Percentiles rank a stretch among this genome's conserved stretches.
phyloP scores from a whole-genome alignment of 2,888 invertebrate genomes.

The Cataglyphis livida region DNA sequence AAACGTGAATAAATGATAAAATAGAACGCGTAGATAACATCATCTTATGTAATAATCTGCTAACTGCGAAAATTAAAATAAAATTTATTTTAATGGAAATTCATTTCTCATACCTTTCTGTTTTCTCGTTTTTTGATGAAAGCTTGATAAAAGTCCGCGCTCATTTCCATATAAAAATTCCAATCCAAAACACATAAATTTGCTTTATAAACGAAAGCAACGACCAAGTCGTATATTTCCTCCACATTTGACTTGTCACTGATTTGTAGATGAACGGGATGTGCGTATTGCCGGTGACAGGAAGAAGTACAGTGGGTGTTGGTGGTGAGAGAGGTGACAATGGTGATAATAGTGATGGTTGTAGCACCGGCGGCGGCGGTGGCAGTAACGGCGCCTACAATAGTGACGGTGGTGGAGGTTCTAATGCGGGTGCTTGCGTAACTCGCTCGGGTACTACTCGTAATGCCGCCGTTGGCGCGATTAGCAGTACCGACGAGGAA shows the following conservation, averaged over 20 bases:
- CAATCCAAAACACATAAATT: constrained; percentile 18
- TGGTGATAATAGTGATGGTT: constrained; percentile 72
- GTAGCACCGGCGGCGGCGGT: constrained; percentile 64
- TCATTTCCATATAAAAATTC: constrained; percentile 8
- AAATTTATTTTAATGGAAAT: neutral
- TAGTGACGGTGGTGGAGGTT: constrained; percentile 64
- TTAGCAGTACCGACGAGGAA: constrained; percentile 66
- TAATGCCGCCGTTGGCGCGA: constrained; percentile 56
- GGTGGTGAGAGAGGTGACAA: constrained; percentile 68
- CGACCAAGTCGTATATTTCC: constrained; percentile 24
- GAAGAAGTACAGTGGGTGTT: constrained; percentile 81
- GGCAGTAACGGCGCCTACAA: constrained; percentile 58
- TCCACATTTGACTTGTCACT: constrained; percentile 71
- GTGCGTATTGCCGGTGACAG: constrained; percentile 89
- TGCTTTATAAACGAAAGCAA: constrained; percentile 38
- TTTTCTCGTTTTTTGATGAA: constrained; percentile 16
- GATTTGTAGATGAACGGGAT: constrained; percentile 92
- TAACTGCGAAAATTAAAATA: constrained; percentile 10
- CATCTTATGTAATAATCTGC: neutral
- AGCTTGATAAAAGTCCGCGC: constrained; percentile 23
- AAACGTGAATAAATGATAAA: constrained; percentile 13
- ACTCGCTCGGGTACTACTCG: constrained; percentile 66
- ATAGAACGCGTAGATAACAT: neutral
- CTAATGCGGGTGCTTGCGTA: constrained; percentile 68
- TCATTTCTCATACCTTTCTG: constrained; percentile 1